These are phyloP conservation scores for Drosophila borealis DNA, from an alignment of 2,888 invertebrate species.

Conservation along the genomic window DNA sequence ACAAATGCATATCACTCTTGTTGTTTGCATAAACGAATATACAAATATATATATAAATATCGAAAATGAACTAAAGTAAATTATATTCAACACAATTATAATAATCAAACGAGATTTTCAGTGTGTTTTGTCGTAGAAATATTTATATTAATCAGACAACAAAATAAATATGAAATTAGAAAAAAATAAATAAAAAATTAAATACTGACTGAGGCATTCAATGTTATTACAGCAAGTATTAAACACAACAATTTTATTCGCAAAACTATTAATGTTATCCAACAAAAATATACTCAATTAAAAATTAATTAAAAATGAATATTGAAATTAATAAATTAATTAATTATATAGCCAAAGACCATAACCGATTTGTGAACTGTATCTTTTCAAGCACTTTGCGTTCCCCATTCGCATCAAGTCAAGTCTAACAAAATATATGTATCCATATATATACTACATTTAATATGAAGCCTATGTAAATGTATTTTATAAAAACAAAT, in stretches of 20 bases:
- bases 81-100: constrained; percentile 19
- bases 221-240: constrained; percentile 70
- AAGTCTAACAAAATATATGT: constrained; percentile 24
- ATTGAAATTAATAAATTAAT: constrained; percentile 21
- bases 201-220: constrained; percentile 83
- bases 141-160: constrained; percentile 14
- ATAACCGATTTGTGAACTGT: constrained; percentile 52
- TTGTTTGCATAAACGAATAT: constrained; percentile 36
- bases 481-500: constrained; percentile 33
- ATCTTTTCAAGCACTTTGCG: constrained; percentile 24
- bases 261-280: constrained; percentile 39
- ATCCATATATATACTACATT: constrained; percentile 10
- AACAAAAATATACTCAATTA: constrained; percentile 35
- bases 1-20: constrained; percentile 63
- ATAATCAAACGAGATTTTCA: constrained; percentile 31
- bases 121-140: constrained; percentile 59
- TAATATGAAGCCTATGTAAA: constrained; percentile 37
- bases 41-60: constrained; percentile 19
- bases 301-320: constrained; percentile 17
- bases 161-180: constrained; percentile 13
- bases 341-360: constrained; percentile 34
- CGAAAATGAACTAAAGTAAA: constrained; percentile 9
- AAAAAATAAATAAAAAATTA: constrained; percentile 31
- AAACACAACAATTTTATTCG: constrained; percentile 47
- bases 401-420: constrained; percentile 40